Evolutionary conservation across 2,113 vertebrate genomes (phyloP), one percentile per base, ranked within the genome.

Genomic region (Bos indicus): DNA sequence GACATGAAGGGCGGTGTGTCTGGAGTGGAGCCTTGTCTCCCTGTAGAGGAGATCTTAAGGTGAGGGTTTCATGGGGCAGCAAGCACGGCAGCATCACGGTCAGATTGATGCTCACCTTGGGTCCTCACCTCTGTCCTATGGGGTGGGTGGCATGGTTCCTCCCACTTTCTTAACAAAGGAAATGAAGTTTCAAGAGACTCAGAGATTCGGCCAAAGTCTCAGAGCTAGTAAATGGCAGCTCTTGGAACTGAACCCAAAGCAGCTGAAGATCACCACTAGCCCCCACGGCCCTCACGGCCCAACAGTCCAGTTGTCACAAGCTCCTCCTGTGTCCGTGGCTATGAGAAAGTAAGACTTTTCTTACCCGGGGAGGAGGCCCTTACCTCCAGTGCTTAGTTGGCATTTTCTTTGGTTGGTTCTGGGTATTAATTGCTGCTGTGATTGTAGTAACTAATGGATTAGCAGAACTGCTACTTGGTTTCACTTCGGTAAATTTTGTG

Each of bases 371-470:
- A 54, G n/a, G 71, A 33, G 5, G 21, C 51, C 12, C 59, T 28
- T n/a, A 60, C 6, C 51, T n/a, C 0, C 28, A 54, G 40, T 5
- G 10, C 43, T 6, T 10, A 0, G 5, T 0, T 9, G 1, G 64
- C 17, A 25, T 60, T 62, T 93, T 56, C 67, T 88, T 81, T 43
- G 4, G 30, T 36, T 56, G 92, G 28, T 46, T 51, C 64, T 51
- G 25, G 26, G 56, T 54, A 26, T 80, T 60, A 1, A 25, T 57
- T 57, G 7, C 84, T 74, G 28, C 59, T 71, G 3, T 57, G 56
- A 19, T 91, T 54, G 10, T 23, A 84, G 56, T 51, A 23, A 62
- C 74, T 23, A 28, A 46, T 17, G 33, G 52, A 36, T 46, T 26
- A 40, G 59, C 46, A 90, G 62, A 59, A 48, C 57, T 80, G 25